These are phyloP conservation scores for Villa cingulata DNA, from an alignment of 2,888 invertebrate species.

Conservation along the genomic window DNA sequence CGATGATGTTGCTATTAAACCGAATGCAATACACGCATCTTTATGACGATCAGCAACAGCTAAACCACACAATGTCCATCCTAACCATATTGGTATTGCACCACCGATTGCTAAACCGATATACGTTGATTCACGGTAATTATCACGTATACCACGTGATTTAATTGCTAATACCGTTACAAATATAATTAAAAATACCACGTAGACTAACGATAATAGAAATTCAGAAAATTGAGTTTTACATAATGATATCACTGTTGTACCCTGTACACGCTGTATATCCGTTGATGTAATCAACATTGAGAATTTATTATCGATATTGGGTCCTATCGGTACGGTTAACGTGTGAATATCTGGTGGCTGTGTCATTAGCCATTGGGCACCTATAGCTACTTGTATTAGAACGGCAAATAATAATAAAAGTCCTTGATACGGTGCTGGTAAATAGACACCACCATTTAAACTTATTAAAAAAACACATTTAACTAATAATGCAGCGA, in stretches of 20 bases:
- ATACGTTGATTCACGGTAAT: constrained; percentile 85
- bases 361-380: constrained; percentile 70
- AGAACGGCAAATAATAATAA: constrained; percentile 80
- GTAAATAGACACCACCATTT: constrained; percentile 81
- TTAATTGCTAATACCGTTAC: constrained; percentile 74
- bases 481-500: constrained; percentile 83
- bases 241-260: constrained; percentile 40
- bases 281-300: constrained; percentile 18
- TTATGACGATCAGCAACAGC: constrained; percentile 64
- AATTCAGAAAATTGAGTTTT: constrained; percentile 57
- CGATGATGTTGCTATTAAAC: constrained; percentile 69
- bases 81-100: constrained; percentile 73
- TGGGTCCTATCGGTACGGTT: constrained; percentile 29
- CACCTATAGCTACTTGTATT: constrained; percentile 74
- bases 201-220: constrained; percentile 66
- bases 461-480: constrained; percentile 85
- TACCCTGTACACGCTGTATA: constrained; percentile 26
- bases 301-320: constrained; percentile 18
- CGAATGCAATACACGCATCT: constrained; percentile 82
- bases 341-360: constrained; percentile 49
- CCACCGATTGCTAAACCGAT: constrained; percentile 80
- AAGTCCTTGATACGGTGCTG: constrained; percentile 82
- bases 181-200: constrained; percentile 69
- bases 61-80: constrained; percentile 72
- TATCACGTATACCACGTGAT: constrained; percentile 79